Evolutionary conservation across 1,140 invertebrate genomes (phyloP), one percentile per base, ranked within the genome.

Genomic region (Drosophila simulans): DNA sequence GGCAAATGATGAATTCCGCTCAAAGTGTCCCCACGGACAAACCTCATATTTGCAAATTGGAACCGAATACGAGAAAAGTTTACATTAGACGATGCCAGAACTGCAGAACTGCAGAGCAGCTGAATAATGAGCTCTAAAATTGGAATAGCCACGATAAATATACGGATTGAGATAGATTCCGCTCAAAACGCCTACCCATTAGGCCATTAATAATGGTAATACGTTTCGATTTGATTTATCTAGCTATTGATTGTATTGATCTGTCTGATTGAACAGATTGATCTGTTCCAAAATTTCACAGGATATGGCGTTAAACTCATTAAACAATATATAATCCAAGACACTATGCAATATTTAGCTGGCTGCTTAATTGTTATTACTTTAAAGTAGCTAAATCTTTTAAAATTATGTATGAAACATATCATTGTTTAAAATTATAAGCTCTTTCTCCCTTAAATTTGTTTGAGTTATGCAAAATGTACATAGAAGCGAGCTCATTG

Each of bases 11-110:
- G 46, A 49, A 35, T 51, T 40, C 4, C 12, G n/a, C 64, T 25
- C 15, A 52, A 34, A 35, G 27, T 40, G 57, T 60, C 46, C 39
- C 20, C 25, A 31, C 12, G n/a, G 22, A 53, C 17, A 42, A 22
- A 22, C 34, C 40, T 34, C 46, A 53, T 31, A 37, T 45, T 31
- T 53, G 40, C 34, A 39, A 68, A 46, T 53, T 37, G 34, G 17
- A 39, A 46, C 5, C 40, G 42, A 46, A 34, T 48, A 17, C 22
- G 43, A 31, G 34, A n/a, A 64, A 57, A 57, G 53, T 65, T 55
- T 46, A 34, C 10, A 34, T 22, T 56, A 31, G 27, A 46, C 35
- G 11, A n/a, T 15, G 34, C 4, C 31, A 31, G 0, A 31, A 31
- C 31, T 31, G 27, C 27, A 31, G 27, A 46, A 10, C 20, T 13